These are phyloP conservation scores for Cichlasoma orientale DNA, from an alignment of 2,797 vertebrate species.

Conservation along the genomic window DNA sequence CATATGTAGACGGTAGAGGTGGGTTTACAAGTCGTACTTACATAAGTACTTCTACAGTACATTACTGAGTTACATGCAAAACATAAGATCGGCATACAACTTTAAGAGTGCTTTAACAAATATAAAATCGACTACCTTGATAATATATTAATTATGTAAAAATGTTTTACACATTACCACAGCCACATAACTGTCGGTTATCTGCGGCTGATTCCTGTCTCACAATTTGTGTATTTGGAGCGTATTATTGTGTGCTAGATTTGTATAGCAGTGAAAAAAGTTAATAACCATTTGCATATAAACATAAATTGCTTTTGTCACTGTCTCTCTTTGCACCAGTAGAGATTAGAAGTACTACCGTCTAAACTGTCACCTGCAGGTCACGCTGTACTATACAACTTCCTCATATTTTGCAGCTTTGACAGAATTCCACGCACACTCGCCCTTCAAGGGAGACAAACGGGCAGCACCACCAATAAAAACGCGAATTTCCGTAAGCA, in stretches of 20 bases:
- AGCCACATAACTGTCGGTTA: background rate
- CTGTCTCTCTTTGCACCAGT: too few species aligned
- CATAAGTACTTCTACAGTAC: background rate
- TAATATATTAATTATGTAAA: background rate
- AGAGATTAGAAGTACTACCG: background rate
- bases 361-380: conserved; percentile 55
- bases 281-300: background rate
- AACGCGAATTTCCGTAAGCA: rapidly evolving
- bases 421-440: conserved; percentile 55
- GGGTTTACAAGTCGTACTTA: background rate
- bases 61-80: background rate
- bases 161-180: background rate
- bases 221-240: background rate
- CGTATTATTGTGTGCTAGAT: background rate
- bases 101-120: background rate
- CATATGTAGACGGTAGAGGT: background rate
- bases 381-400: conserved; percentile 72
- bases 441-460: conserved; percentile 49
- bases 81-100: background rate
- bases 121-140: background rate
- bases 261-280: background rate
- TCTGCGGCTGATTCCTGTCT: background rate
- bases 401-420: conserved; percentile 78
- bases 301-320: background rate
- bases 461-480: conserved; percentile 57